Base-by-base conservation (phyloP, 1,140 invertebrate genomes). In the Listronotus oregonensis region DNA sequence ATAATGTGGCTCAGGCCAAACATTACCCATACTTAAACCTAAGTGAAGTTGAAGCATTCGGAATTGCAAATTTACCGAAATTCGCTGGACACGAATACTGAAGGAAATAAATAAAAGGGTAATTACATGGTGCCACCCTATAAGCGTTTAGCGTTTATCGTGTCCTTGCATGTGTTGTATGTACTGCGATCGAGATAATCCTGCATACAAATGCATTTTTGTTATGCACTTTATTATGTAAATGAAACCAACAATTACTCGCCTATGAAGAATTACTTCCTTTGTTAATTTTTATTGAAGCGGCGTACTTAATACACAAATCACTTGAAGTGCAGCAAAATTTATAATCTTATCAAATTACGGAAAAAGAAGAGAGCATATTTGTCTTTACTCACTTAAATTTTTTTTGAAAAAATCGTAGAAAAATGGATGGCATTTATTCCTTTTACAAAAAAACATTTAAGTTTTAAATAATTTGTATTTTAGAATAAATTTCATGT, bases 251-350 rank as follows among this genome's bases (percentile, higher is more conserved):
- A 47, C 64, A 61, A 71, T 70, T 70, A 68, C 34, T 65, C 66
- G 61, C 46, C 54, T 70, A 68, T 67, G 60, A 65, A 67, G 61
- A 65, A 70, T 56, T 51, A 62, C 60, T 70, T 70, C 63, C 64
- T 62, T 59, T 69, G 56, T 50, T 69, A 69, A 66, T 64, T 49
- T 60, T 34, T 50, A 37, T 12, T 37, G 7, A 10, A 37, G 34
- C 11, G 11, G 11, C 34, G 11, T 37, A 5, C 34, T 37, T 10
- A n/a, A 1, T 18, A 46, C 43, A 27, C 21, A 27, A 27, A 27
- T 27, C 5, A 27, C 21, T 27, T 27, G 21, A 27, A 27, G 21
- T 3, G 2, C 21, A 27, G 21, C 21, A 27, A 27, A 27, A 1
- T 27, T 27, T 27, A 27, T 27, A 27, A 27, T 27, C 1, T 27